Evolutionary conservation across 2,888 invertebrate genomes (phyloP).

Genomic region (Tillus elongatus): DNA sequence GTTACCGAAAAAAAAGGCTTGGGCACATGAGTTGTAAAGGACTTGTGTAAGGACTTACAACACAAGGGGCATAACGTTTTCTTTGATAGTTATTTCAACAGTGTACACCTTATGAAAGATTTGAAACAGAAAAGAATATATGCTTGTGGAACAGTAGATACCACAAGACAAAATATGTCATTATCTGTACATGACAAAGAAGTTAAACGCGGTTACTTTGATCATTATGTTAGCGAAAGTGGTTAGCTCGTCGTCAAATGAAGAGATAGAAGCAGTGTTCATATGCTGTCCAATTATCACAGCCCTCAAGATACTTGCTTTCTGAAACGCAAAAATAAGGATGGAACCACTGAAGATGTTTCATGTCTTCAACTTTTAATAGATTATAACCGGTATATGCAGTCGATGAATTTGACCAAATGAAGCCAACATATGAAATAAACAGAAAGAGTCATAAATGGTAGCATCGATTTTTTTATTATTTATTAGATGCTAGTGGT

Average conservation of each 20-base stretch:
- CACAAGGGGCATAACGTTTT: not conserved
- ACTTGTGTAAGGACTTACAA: not conserved
- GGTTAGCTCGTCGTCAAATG: slow-evolving; percentile 3
- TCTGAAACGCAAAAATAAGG: too few species aligned
- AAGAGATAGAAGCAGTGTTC: slow-evolving; percentile 5
- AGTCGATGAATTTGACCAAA: too few species aligned
- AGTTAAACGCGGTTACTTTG: not conserved
- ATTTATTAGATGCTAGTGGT: too few species aligned
- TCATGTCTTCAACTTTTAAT: too few species aligned
- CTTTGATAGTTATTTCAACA: not conserved
- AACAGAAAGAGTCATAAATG: too few species aligned
- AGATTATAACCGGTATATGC: too few species aligned
- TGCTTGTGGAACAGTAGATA: not conserved
- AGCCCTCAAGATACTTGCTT: too few species aligned
- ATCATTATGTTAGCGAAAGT: not conserved
- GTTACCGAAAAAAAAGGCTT: too few species aligned
- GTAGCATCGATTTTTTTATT: too few species aligned
- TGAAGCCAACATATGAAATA: too few species aligned
- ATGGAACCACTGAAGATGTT: too few species aligned
- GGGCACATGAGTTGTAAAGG: too few species aligned
- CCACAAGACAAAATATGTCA: not conserved
- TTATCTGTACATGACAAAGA: not conserved
- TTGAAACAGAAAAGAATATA: slow-evolving; percentile 3
- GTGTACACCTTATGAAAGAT: not conserved
- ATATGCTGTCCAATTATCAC: slow-evolving; percentile 7